phyloP scores from a whole-genome alignment of 2,888 invertebrate genomes.

The Peribatodes rhomboidaria region DNA sequence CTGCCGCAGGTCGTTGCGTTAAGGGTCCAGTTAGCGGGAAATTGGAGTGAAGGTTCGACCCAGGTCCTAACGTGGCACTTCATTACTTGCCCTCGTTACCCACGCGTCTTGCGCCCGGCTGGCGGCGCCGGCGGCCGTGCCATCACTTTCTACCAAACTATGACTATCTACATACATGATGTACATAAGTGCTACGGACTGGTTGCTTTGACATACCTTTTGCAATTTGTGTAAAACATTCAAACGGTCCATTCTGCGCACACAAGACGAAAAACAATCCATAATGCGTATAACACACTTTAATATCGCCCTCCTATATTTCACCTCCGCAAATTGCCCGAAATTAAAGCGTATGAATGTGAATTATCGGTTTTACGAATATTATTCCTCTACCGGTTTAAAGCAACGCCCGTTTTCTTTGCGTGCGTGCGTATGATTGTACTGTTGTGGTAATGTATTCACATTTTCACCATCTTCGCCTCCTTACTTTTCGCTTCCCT shows the following conservation, averaged over 20 bases:
- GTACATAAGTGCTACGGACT: not conserved
- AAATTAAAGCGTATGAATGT: conserved; percentile 80
- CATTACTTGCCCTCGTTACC: conserved; percentile 77
- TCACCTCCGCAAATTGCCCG: conserved; percentile 66
- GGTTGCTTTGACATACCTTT: conserved; percentile 13
- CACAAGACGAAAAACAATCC: conserved; percentile 30
- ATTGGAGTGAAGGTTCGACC: conserved; percentile 71
- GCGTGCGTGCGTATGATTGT: conserved; percentile 86
- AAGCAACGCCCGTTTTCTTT: conserved; percentile 70
- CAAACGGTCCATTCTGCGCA: conserved; percentile 30
- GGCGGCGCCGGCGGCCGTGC: conserved; percentile 26
- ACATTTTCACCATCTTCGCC: conserved; percentile 83
- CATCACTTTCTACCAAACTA: conserved; percentile 47
- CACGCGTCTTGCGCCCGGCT: conserved; percentile 54
- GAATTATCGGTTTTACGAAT: conserved; percentile 82
- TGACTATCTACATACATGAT: conserved; percentile 17
- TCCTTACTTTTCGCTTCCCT: conserved; percentile 77
- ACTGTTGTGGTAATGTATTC: conserved; percentile 82
- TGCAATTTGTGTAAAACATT: conserved; percentile 16
- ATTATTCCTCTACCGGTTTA: conserved; percentile 70
- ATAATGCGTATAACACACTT: conserved; percentile 37
- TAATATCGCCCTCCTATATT: conserved; percentile 51
- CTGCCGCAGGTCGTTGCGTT: conserved; percentile 67
- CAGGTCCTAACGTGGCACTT: conserved; percentile 75
- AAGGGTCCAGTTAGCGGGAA: conserved; percentile 76